Evolutionary conservation across 2,797 vertebrate species (phyloP).

Genomic region (Pipistrellus pipistrellus): DNA sequence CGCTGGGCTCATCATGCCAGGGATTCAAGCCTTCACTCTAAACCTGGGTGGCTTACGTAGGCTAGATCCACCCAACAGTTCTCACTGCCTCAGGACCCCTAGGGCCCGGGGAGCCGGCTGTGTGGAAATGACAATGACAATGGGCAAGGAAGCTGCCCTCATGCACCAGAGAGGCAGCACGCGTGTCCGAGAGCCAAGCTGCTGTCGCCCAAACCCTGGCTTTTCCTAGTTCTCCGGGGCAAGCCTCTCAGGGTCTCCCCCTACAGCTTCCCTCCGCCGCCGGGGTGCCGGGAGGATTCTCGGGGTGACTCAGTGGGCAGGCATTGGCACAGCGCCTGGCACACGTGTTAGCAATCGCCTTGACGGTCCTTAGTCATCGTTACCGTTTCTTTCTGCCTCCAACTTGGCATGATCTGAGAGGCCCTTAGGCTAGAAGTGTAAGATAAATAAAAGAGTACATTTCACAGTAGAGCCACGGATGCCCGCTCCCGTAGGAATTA

Average conservation of each 20-base stretch:
- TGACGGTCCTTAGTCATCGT: background rate
- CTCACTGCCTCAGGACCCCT: background rate
- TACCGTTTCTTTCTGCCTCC: background rate
- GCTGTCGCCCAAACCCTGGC: background rate
- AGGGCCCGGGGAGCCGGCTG: background rate
- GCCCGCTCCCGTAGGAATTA: background rate
- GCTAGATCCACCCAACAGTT: background rate
- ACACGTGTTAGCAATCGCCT: background rate
- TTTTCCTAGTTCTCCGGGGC: background rate
- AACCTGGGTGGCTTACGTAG: background rate
- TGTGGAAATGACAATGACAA: background rate
- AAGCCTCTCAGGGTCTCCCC: background rate
- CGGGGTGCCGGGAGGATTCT: background rate
- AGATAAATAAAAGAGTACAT: background rate
- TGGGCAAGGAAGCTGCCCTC: background rate
- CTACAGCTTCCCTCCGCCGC: background rate
- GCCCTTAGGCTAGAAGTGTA: background rate
- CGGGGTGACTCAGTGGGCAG: background rate
- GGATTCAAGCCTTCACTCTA: background rate
- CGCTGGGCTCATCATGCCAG: background rate
- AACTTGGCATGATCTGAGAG: background rate
- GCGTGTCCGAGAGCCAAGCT: rapidly evolving
- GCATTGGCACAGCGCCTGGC: too few species aligned
- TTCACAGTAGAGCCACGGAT: background rate
- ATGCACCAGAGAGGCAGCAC: background rate